Evolutionary conservation across 2,888 invertebrate genomes (phyloP), one percentile per base, ranked within the genome.

Genomic region (Ichneumon xanthorius): DNA sequence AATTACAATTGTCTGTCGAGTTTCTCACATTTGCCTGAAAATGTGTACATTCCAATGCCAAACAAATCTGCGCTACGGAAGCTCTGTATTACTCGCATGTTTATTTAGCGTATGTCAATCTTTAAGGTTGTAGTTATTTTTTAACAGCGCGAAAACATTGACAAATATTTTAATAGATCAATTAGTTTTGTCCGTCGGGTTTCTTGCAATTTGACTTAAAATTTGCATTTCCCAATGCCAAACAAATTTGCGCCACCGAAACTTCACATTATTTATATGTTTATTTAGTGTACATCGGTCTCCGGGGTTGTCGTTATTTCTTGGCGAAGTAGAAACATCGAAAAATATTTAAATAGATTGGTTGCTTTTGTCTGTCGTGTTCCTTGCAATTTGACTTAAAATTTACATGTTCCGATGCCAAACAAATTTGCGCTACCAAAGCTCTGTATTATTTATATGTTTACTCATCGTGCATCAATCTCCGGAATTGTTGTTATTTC

Each of bases 221-320:
- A 70, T 61, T 45, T 48, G 7, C 50, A 22, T 26, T 19, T 1
- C 5, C 67, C n/a, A 30, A 55, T 77, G 55, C 67, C 37, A 67
- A 77, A 77, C 26, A 22, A 77, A 68, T 22, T 1, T 1, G 33
- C 22, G 37, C 37, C 40, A 50, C 40, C 5, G 19, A 37, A 68
- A 19, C 2, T 2, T 33, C 2, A 7, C 16, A 77, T 82, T 80
- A 82, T 82, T 80, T 48, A 26, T 40, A 14, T 22, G 37, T 50
- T 50, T 68, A 65, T 73, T 73, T 33, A 79, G 11, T 40, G 5
- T 40, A 40, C 7, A 2, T 33, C 6, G 6, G 6, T 33, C 33
- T 33, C 71, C 75, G 65, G 83, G 58, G 84, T 58, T 86, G 86
- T 87, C 87, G 80, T 87, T 88, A 85, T 85, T 86, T 80, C 65